Base-by-base conservation (phyloP, 2,797 vertebrate genomes). In the Molothrus aeneus region DNA sequence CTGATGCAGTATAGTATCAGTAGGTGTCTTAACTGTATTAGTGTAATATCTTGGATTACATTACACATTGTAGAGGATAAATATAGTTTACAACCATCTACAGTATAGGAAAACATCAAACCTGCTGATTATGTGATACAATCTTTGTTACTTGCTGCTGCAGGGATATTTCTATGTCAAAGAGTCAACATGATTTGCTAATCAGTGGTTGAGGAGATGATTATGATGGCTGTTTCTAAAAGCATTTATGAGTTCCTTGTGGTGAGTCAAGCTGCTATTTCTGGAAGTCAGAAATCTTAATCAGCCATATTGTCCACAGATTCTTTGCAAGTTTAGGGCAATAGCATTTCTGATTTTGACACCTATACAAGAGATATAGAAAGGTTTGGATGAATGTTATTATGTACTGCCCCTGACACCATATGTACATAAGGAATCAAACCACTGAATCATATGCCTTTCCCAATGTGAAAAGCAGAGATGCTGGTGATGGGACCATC, bases 211-310 rank as follows among this genome's bases (percentile, higher is more conserved):
- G 93, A 92, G 60, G 60, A 97, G 70, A 74, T 93, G 12, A 93
- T 96, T 88, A 92, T 73, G 63, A 85, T 74, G 80, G 56, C 68
- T 95, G 17, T 65, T 86, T 75, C 63, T 82, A 47, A 94, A 96
- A 86, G 66, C 48, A 65, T 80, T 90, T 90, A 17, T 59, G 31
- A 69, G 31, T 50, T 47, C n/a, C 38, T 72, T 72, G 17, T 14
- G 31, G 40, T 61, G 38, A 84, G 61, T 74, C 81, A 96, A 85
- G 72, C 70, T 94, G 74, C 88, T 63, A n/a, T 80, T 93, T 93
- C 91, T 86, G 75, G 87, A 96, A 81, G 22, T 84, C 86, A 88
- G 63, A 96, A 95, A 82, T 66, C 28, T 74, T 31, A 73, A 82
- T 75, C 43, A 90, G 25, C n/a, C 53, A 10, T 20, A 69, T 21